Evolutionary conservation across 2,888 invertebrate genomes (phyloP).

Genomic region (Lepas anatifera): DNA sequence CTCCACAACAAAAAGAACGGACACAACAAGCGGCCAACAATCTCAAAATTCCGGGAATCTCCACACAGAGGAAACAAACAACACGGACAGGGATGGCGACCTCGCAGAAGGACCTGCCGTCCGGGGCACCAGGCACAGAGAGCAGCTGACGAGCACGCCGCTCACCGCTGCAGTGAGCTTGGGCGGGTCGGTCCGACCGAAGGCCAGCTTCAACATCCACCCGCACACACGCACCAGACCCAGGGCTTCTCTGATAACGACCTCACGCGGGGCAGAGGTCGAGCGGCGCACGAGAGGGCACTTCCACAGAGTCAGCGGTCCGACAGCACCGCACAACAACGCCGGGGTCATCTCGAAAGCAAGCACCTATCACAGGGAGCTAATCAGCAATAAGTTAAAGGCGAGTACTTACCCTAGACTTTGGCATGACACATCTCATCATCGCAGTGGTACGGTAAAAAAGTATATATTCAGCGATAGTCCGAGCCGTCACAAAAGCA

Average conservation of each 20-base stretch:
- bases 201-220: background rate
- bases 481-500: background rate
- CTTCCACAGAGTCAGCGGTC: too few relatives aligned
- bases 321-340: background rate
- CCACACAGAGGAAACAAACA: background rate
- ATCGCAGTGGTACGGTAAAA: background rate
- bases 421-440: background rate
- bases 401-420: background rate
- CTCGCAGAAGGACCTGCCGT: too few relatives aligned
- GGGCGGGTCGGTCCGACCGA: background rate
- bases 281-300: too few relatives aligned
- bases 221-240: background rate
- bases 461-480: background rate
- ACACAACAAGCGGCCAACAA: background rate
- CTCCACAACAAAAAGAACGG: background rate
- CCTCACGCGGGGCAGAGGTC: too few relatives aligned
- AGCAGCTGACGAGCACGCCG: background rate
- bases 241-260: background rate
- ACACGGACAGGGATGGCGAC: background rate
- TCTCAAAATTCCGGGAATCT: background rate
- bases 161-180: background rate
- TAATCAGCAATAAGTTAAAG: slow-evolving; percentile 1
- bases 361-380: background rate
- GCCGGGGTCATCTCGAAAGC: background rate
- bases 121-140: too few relatives aligned